Percentiles rank a stretch among this genome's conserved stretches.
phyloP scores from a whole-genome alignment of 2,888 invertebrate genomes.

The Hydrotaea cyrtoneurina region DNA sequence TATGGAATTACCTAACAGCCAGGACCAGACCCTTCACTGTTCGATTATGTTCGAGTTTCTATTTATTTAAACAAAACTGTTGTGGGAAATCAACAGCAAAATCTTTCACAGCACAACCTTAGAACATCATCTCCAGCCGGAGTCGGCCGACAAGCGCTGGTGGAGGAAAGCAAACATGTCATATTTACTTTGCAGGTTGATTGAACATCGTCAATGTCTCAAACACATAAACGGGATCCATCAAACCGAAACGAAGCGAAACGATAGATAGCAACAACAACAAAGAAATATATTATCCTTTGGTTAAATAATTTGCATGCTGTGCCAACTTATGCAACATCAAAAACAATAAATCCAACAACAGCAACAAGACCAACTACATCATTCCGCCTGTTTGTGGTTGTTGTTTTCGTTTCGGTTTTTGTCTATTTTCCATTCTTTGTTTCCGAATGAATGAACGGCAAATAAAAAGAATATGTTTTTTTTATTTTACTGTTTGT shows the following conservation, averaged over 20 bases:
- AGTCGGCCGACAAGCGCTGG: not conserved
- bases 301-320: conserved; percentile 67
- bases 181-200: conserved; percentile 63
- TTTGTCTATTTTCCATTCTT: not conserved
- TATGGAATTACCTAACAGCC: too few relatives aligned
- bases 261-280: conserved; percentile 45
- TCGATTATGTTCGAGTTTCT: too few relatives aligned
- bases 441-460: conserved; percentile 35
- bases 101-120: conserved; percentile 16
- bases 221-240: conserved; percentile 66
- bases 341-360: conserved; percentile 43
- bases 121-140: conserved; percentile 1
- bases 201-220: conserved; percentile 65
- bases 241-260: conserved; percentile 53
- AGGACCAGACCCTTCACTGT: too few relatives aligned
- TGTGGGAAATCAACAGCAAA: conserved; percentile 7
- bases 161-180: conserved; percentile 46
- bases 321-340: conserved; percentile 65
- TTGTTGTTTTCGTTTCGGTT: not conserved
- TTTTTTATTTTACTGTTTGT: not conserved
- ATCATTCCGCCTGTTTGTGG: not conserved
- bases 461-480: not conserved
- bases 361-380: not conserved
- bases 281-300: conserved; percentile 61
- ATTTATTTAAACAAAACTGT: not conserved